Evolutionary conservation across 2,888 invertebrate species (phyloP).

Genomic region (Trachelus tabidus): DNA sequence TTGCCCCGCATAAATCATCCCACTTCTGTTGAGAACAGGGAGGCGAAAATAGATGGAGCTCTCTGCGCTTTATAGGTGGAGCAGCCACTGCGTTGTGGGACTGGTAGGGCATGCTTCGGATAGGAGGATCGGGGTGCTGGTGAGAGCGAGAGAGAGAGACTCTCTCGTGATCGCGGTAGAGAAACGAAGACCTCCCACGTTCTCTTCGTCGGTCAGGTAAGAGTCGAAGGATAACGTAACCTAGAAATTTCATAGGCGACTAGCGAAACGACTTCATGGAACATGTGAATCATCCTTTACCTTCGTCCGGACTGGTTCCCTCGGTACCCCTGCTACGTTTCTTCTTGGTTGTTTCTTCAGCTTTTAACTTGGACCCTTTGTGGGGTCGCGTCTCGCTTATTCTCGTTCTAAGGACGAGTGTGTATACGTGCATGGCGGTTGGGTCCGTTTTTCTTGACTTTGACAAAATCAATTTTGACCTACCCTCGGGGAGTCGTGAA

Average conservation of each 20-base stretch:
- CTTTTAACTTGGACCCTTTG: neutral
- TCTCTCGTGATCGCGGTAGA: neutral
- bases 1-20: conserved; percentile 58
- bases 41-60: conserved; percentile 55
- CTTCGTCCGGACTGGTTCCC: neutral
- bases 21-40: conserved; percentile 48
- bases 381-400: neutral
- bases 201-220: conserved; percentile 33
- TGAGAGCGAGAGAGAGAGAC: neutral
- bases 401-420: neutral
- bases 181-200: conserved; percentile 43
- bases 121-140: neutral
- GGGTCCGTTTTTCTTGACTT: neutral
- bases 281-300: neutral
- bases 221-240: conserved; percentile 4
- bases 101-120: conserved; percentile 10
- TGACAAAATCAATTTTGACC: neutral
- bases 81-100: conserved; percentile 18
- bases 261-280: neutral
- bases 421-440: neutral
- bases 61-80: conserved; percentile 23
- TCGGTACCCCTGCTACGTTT: neutral
- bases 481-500: neutral
- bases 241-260: neutral
- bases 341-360: neutral